phyloP scores from a whole-genome alignment of 2,797 vertebrate species.

The Anguilla megastoma region DNA sequence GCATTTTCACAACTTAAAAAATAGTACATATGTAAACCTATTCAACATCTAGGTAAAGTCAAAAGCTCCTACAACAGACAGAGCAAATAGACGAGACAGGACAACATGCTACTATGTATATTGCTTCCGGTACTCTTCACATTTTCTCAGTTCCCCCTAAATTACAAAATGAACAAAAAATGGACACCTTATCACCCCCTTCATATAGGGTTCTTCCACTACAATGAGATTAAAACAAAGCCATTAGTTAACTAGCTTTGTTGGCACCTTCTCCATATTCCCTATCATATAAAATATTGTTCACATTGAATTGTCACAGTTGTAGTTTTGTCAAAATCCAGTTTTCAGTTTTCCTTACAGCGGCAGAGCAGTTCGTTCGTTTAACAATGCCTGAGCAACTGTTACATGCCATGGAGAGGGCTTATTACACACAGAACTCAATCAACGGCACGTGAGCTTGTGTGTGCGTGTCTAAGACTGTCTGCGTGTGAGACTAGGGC shows the following conservation, averaged over 20 bases:
- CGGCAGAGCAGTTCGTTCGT: slow-evolving; percentile 28
- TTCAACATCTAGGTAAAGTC: slow-evolving; percentile 70
- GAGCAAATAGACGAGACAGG: slow-evolving; percentile 72
- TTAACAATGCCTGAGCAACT: slow-evolving; percentile 40
- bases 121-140: slow-evolving; percentile 83
- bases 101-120: slow-evolving; percentile 78
- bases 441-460: slow-evolving; percentile 35
- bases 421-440: neutral
- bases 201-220: slow-evolving; percentile 49
- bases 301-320: slow-evolving; percentile 61
- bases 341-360: slow-evolving; percentile 35
- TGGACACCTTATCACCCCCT: slow-evolving; percentile 38
- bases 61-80: slow-evolving; percentile 71
- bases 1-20: slow-evolving; percentile 77
- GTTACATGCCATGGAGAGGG: slow-evolving; percentile 13
- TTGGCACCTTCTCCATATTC: slow-evolving; percentile 48
- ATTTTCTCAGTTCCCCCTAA: slow-evolving; percentile 70
- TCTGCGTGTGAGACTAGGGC: slow-evolving; percentile 29
- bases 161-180: slow-evolving; percentile 55
- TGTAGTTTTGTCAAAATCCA: slow-evolving; percentile 46
- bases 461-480: slow-evolving; percentile 34
- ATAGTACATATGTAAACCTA: slow-evolving; percentile 70
- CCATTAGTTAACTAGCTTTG: slow-evolving; percentile 48
- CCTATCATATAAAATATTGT: slow-evolving; percentile 41
- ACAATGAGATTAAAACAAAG: slow-evolving; percentile 58